Base-by-base conservation (phyloP, 2,113 vertebrate genomes). In the Verasper variegatus region DNA sequence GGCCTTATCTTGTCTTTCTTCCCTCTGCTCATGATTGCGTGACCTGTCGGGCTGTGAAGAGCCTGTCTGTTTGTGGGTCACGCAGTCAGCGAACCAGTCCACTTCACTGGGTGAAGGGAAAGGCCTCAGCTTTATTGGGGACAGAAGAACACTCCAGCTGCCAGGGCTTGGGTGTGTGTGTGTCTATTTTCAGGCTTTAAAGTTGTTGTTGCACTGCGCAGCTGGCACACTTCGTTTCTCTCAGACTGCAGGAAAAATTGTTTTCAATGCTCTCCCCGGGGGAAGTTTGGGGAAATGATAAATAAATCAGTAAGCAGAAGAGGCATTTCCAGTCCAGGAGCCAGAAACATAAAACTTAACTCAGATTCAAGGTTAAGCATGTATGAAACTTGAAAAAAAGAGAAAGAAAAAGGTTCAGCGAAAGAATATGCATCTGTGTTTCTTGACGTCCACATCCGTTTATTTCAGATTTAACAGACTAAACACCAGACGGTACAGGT, bases 271-370 rank as follows among this genome's bases (percentile, higher is more conserved):
- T 26, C 60, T 84, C 54, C 88, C 65, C 56, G 0, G 13, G 80
- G 71, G 74, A 79, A 58, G 52, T 71, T 81, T 80, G 68, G 62
- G 66, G 81, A 87, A 89, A 89, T 82, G 74, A 91, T 92, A 91
- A 93, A 92, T 92, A 92, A 91, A 92, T 91, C 89, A 93, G 86
- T 70, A 80, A 79, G 83, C 77, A 86, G 84, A 91, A 83, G 78
- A 90, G 84, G 80, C 85, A 81, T 83, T 91, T 91, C 84, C 81
- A 90, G 76, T 76, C 65, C 80, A 71, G 31, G 59, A 87, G 80
- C 80, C 89, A 89, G 72, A 88, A 14, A 74, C 83, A 91, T 85
- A 89, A 91, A 90, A 85, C 52, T 71, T 71, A 81, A 82, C 74
- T 84, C 62, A 72, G 74, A 86, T 80, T 87, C 81, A 86, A 91